Conservation (phyloP, 2,888 invertebrate species). For the Eudemis profundana region DNA sequence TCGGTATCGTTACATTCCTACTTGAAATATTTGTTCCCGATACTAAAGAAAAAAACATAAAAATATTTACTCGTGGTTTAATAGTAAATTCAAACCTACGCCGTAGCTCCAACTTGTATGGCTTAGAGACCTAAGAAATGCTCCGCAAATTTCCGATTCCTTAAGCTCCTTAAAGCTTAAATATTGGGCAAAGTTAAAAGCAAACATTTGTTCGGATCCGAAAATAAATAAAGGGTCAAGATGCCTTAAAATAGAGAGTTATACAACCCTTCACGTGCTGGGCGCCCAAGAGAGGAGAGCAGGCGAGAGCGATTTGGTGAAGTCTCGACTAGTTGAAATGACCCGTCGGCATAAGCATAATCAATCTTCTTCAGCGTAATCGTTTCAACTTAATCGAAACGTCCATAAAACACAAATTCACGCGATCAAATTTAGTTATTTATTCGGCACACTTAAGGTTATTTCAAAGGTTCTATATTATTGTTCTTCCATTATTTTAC, state of each 20-base stretch:
- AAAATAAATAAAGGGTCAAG: conserved; percentile 41
- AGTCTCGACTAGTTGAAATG: too few species aligned
- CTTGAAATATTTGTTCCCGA: too few species aligned
- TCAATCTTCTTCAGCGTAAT: too few species aligned
- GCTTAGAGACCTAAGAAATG: conserved; percentile 14
- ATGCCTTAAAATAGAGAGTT: conserved; percentile 31
- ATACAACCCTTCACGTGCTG: conserved; percentile 19
- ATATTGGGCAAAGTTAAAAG: conserved; percentile 31
- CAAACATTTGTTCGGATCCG: conserved; percentile 31
- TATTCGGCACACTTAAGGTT: too few species aligned
- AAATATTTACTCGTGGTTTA: background rate
- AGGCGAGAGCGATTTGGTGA: background rate
- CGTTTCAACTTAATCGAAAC: too few species aligned
- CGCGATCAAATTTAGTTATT: too few species aligned
- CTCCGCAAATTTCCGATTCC: conserved; percentile 13
- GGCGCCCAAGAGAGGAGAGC: background rate
- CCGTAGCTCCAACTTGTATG: conserved; percentile 5
- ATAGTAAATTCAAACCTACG: background rate
- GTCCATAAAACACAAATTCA: too few species aligned
- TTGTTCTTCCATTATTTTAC: too few species aligned
- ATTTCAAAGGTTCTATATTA: too few species aligned
- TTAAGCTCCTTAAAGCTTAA: conserved; percentile 32
- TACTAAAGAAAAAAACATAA: too few species aligned
- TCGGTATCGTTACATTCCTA: too few species aligned
- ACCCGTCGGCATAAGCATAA: too few species aligned